These are phyloP conservation scores for Urocyon cinereoargenteus DNA, from an alignment of 2,797 vertebrate species.

Conservation along the genomic window DNA sequence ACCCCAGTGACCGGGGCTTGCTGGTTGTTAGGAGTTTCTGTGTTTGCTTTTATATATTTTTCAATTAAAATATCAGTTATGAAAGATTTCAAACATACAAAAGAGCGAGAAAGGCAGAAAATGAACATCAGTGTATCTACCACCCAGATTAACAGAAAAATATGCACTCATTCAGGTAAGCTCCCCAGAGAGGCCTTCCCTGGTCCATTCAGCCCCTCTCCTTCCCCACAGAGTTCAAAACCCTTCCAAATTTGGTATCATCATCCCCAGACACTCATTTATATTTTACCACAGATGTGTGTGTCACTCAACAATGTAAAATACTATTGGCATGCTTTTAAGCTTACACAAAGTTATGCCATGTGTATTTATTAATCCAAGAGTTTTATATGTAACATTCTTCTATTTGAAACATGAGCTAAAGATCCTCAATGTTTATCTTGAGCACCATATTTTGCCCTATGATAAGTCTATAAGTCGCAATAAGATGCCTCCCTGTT, in stretches of 20 bases:
- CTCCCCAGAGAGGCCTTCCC: too few relatives aligned
- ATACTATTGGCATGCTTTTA: not conserved
- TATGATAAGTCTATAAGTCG: too few relatives aligned
- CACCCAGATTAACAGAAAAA: not conserved
- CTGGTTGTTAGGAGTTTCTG: not conserved
- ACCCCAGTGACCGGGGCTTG: fast-evolving
- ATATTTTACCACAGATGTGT: not conserved
- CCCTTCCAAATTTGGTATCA: not conserved
- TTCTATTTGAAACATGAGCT: not conserved
- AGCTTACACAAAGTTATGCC: not conserved
- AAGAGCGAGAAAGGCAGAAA: not conserved
- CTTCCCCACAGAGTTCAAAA: too few relatives aligned
- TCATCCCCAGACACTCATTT: not conserved
- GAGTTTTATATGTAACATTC: not conserved
- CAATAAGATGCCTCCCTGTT: too few relatives aligned
- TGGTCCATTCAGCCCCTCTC: not conserved
- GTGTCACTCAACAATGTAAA: not conserved
- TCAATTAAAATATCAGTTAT: not conserved
- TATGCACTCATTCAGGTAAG: not conserved
- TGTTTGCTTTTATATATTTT: not conserved
- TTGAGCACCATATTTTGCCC: not conserved
- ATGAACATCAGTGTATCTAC: not conserved
- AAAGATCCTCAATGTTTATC: not conserved
- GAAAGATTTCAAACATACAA: not conserved
- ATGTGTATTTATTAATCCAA: not conserved